A percentile compares a stretch with the other conserved stretches of the same genome.
phyloP scores from a whole-genome alignment of 2,888 invertebrate species.

The Drosophila vallismaia region DNA sequence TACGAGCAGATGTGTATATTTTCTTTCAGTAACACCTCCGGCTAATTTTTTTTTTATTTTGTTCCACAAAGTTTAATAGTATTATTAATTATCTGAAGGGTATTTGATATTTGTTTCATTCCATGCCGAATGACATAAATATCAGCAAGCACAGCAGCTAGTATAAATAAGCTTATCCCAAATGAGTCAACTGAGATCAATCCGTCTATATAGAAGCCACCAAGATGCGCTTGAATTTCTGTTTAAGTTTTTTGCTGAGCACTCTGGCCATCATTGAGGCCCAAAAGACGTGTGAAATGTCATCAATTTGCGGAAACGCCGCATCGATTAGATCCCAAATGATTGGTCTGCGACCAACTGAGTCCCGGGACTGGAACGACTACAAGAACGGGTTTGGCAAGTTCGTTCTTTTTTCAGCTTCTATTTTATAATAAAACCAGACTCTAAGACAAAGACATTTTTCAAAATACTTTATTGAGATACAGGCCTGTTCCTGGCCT shows the following conservation, averaged over 20 bases:
- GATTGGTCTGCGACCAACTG: conserved; percentile 33
- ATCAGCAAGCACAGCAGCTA: too few relatives aligned
- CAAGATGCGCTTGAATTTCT: conserved; percentile 3
- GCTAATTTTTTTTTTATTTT: too few relatives aligned
- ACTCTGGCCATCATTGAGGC: neutral
- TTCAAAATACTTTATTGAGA: too few relatives aligned
- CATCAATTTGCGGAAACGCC: conserved; percentile 30
- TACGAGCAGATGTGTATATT: too few relatives aligned
- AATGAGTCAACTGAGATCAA: neutral
- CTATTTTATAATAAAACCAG: too few relatives aligned
- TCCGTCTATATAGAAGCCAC: neutral
- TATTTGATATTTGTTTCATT: too few relatives aligned
- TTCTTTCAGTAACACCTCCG: too few relatives aligned
- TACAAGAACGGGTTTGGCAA: conserved; percentile 51
- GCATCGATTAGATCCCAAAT: conserved; percentile 33
- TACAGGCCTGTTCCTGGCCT: too few relatives aligned
- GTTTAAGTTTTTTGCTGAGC: neutral
- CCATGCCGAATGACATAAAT: neutral
- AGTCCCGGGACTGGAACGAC: conserved; percentile 37
- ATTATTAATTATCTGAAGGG: neutral
- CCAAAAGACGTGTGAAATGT: conserved; percentile 25
- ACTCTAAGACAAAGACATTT: too few relatives aligned
- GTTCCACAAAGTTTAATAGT: neutral
- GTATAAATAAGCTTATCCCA: conserved; percentile 1
- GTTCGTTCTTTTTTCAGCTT: too few relatives aligned